Evolutionary conservation across 1,140 invertebrate species (phyloP), one percentile per base, ranked within the genome.

Genomic region (Augochlora pura): DNA sequence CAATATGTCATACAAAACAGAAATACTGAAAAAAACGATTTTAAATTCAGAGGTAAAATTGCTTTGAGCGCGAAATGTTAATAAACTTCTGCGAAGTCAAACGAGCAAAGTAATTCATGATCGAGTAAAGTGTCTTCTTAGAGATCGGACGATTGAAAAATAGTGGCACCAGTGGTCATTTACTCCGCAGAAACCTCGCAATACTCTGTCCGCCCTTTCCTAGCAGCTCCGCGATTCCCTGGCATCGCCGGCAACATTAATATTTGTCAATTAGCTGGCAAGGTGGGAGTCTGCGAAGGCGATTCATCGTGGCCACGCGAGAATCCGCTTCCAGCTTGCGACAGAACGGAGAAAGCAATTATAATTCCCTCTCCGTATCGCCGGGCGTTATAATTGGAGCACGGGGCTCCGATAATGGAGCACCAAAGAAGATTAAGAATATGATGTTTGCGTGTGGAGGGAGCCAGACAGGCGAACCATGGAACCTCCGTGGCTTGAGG

Each of bases 401-500:
- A 86, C 86, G 88, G 88, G 69, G 80, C 73, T 85, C 78, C 89
- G 88, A 91, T 92, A 92, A 91, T 93, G 87, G 91, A 89, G 87
- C 88, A 89, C 89, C 86, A 91, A 91, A 91, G 91, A 92, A 92
- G 91, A 92, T 93, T 92, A 92, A 92, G 88, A 92, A 92, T 88
- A 89, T 88, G 81, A 89, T 63, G 69, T 59, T 57, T 62, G 74
- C 75, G 49, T 70, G 73, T 70, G 77, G 69, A 69, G 70, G 66
- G 80, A 25, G 42, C 57, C 65, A 64, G 59, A 18, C 18, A 64
- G 65, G 25, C 52, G 49, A 54, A 38, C 21, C 74, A 59, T 59
- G 32, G 27, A 49, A 73, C 49, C 12, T 5, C 1, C 49, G 16
- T 0, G 49, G 67, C 42, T 7, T 59, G 27, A 23, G 10, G 69